These are phyloP conservation scores for Harpagoxenus sublaevis DNA, from an alignment of 2,888 invertebrate species.

Conservation along the genomic window DNA sequence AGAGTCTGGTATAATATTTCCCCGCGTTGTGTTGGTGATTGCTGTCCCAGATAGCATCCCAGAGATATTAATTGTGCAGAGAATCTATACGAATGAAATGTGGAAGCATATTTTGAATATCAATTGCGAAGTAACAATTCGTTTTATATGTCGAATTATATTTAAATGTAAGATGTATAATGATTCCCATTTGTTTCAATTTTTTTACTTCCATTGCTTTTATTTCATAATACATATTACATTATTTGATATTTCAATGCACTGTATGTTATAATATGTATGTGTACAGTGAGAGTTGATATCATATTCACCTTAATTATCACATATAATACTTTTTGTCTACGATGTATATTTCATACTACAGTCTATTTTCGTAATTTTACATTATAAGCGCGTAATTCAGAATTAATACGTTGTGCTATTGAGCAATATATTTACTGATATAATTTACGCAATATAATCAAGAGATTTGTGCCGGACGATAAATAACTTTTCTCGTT, in stretches of 20 bases:
- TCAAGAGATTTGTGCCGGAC: background rate
- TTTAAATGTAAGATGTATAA: slow-evolving; percentile 17
- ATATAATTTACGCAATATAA: background rate
- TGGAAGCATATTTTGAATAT: slow-evolving; percentile 26
- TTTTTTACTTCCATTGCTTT: background rate
- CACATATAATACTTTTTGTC: background rate
- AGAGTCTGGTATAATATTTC: slow-evolving; percentile 46
- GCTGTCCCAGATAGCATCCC: slow-evolving; percentile 51
- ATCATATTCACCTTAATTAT: background rate
- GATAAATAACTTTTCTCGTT: slow-evolving; percentile 24
- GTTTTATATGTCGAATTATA: slow-evolving; percentile 21
- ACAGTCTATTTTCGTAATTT: background rate
- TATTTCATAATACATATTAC: background rate
- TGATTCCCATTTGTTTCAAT: background rate
- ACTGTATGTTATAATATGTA: too few relatives aligned
- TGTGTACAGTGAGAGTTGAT: background rate
- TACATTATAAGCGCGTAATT: background rate
- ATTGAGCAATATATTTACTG: background rate
- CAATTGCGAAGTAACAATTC: slow-evolving; percentile 18
- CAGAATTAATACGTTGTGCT: slow-evolving; percentile 8
- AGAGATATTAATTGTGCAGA: slow-evolving; percentile 43
- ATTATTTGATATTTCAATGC: background rate
- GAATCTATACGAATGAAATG: slow-evolving; percentile 6
- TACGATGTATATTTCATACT: background rate
- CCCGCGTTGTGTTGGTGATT: slow-evolving; percentile 41